Conservation (phyloP, 2,113 vertebrate species). For the Phoxinus phoxinus region DNA sequence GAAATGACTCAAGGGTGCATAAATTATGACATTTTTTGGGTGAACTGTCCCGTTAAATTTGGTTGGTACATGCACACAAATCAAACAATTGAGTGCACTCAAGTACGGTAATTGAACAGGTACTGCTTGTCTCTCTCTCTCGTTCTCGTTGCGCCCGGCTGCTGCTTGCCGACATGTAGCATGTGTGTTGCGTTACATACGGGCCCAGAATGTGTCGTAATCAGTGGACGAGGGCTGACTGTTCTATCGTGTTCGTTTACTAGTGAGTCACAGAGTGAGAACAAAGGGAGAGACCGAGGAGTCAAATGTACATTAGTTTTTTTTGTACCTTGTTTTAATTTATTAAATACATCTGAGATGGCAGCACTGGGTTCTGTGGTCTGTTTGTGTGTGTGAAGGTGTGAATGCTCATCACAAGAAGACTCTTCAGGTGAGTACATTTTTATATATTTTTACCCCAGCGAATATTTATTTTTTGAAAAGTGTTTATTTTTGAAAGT, state of each 20-base stretch:
- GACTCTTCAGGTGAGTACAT: background rate
- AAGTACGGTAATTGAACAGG: background rate
- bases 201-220: slow-evolving; percentile 31
- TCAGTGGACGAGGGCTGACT: background rate
- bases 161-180: slow-evolving; percentile 82
- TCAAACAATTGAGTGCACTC: background rate
- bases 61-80: slow-evolving; percentile 21
- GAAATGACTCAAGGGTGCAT: background rate
- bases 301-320: slow-evolving; percentile 74
- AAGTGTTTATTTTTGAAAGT: background rate
- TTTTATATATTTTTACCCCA: background rate
- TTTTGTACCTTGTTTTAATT: slow-evolving; percentile 86
- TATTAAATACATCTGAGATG: slow-evolving; percentile 85
- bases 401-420: background rate
- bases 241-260: slow-evolving; percentile 57
- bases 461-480: background rate
- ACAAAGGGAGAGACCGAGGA: slow-evolving; percentile 43
- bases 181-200: slow-evolving; percentile 71
- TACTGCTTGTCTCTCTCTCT: slow-evolving; percentile 56
- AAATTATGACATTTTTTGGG: background rate
- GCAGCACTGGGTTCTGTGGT: slow-evolving; percentile 55
- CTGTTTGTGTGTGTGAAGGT: slow-evolving; percentile 23
- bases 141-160: slow-evolving; percentile 69
- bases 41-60: background rate
- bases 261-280: slow-evolving; percentile 56